A percentile compares a stretch with the other conserved stretches of the same genome.
These are phyloP conservation scores for Euwallacea similis DNA, from an alignment of 1,140 invertebrate species.

Conservation along the genomic window DNA sequence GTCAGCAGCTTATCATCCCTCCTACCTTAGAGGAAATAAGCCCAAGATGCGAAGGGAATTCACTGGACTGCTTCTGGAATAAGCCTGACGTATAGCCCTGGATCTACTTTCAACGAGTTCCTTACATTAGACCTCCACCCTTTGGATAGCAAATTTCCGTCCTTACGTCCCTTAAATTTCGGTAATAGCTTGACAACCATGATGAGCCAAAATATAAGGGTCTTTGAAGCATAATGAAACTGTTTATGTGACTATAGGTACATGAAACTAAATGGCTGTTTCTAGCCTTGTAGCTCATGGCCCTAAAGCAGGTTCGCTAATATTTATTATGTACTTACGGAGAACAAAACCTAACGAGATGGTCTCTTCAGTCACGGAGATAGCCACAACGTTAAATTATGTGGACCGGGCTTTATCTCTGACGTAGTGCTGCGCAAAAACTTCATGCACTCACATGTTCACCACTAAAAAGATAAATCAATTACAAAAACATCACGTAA, in stretches of 20 bases:
- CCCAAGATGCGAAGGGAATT: slow-evolving; percentile 43
- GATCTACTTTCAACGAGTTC: slow-evolving; percentile 16
- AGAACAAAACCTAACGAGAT: slow-evolving; percentile 44
- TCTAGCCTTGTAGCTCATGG: slow-evolving; percentile 42
- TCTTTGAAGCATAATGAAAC: too few relatives aligned
- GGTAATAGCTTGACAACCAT: too few relatives aligned
- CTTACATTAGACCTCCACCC: background rate
- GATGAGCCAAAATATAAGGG: too few relatives aligned
- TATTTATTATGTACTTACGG: slow-evolving; percentile 50
- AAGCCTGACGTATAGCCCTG: slow-evolving; percentile 36
- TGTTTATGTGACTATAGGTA: too few relatives aligned
- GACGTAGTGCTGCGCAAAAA: too few relatives aligned
- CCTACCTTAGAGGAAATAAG: slow-evolving; percentile 48
- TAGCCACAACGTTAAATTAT: slow-evolving; percentile 36
- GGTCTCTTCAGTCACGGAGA: slow-evolving; percentile 25
- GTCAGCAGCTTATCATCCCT: slow-evolving; percentile 48
- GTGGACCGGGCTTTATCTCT: background rate
- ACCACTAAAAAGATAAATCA: slow-evolving; percentile 4
- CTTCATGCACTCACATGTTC: too few relatives aligned
- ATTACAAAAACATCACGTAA: slow-evolving; percentile 7
- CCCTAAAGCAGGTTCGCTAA: slow-evolving; percentile 40
- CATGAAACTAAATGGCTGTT: too few relatives aligned
- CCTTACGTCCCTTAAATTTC: too few relatives aligned
- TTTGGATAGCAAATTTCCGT: too few relatives aligned
- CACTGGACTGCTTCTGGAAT: slow-evolving; percentile 35